A percentile compares a stretch with the other conserved stretches of the same genome.
Conservation (phyloP, 2,888 invertebrate genomes). For the Drosophila borealis region DNA sequence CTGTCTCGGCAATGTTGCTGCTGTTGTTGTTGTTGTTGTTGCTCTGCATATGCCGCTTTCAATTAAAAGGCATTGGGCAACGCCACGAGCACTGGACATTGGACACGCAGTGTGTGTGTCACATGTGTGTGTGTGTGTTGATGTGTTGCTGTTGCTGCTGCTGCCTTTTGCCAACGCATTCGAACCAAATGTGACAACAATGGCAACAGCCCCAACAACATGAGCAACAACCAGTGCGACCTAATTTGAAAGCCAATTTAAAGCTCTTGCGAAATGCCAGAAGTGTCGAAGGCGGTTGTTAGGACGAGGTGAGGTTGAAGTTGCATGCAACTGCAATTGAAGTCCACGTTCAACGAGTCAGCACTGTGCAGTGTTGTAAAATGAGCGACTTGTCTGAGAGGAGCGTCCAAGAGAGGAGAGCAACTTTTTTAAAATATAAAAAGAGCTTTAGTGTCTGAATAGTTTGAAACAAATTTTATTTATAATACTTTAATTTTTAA, state of each 20-base stretch:
- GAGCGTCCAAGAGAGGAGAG: not conserved
- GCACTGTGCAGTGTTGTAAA: not conserved
- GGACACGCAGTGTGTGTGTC: slow-evolving; percentile 44
- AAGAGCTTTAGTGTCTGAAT: not conserved
- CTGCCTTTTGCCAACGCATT: slow-evolving; percentile 55
- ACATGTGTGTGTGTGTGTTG: slow-evolving; percentile 38
- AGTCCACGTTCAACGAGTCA: slow-evolving; percentile 26
- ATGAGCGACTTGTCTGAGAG: not conserved
- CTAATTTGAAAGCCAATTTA: slow-evolving; percentile 71
- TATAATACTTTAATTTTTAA: no score
- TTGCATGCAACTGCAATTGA: slow-evolving; percentile 18
- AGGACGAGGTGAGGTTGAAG: not conserved
- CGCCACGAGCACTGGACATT: slow-evolving; percentile 34
- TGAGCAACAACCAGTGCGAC: slow-evolving; percentile 53
- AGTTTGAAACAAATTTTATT: no score
- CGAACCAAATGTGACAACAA: slow-evolving; percentile 75
- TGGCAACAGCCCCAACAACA: slow-evolving; percentile 48
- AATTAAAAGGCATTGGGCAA: slow-evolving; percentile 76
- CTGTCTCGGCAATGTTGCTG: slow-evolving; percentile 36
- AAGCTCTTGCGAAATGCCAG: slow-evolving; percentile 41
- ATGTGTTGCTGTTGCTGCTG: slow-evolving; percentile 31
- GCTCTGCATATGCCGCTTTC: slow-evolving; percentile 77
- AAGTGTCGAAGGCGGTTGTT: slow-evolving; percentile 3
- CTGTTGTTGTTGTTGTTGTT: slow-evolving; percentile 27
- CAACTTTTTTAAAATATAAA: not conserved